A percentile compares a stretch with the other conserved stretches of the same genome.
Evolutionary conservation across 2,888 invertebrate species (phyloP).

Genomic region (Abrostola triplasia): DNA sequence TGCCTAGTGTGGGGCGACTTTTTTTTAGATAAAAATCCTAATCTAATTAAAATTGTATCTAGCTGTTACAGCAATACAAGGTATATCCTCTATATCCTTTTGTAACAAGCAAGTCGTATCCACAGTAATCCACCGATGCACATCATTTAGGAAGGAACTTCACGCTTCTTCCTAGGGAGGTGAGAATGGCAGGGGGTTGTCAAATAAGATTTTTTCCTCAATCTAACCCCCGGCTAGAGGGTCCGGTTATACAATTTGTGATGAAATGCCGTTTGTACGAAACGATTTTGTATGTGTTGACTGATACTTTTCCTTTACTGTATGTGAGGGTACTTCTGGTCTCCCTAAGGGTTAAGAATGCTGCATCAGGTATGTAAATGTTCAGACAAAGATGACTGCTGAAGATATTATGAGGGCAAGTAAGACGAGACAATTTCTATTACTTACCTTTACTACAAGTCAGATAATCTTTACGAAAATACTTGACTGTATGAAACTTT

Average conservation of each 20-base stretch:
- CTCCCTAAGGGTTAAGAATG: constrained; percentile 45
- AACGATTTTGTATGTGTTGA: constrained; percentile 19
- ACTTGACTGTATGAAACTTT: too few species aligned
- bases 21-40: too few species aligned
- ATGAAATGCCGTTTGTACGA: constrained; percentile 53
- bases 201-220: constrained; percentile 88
- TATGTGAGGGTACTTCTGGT: constrained; percentile 11
- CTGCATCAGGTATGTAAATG: constrained; percentile 38
- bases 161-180: constrained; percentile 71
- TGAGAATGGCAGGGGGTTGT: constrained; percentile 79
- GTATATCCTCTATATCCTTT: background rate
- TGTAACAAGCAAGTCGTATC: constrained; percentile 38
- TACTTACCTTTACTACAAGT: too few species aligned
- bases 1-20: too few species aligned
- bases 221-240: constrained; percentile 65
- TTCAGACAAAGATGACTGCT: constrained; percentile 1
- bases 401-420: constrained; percentile 1
- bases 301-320: constrained; percentile 35
- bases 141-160: constrained; percentile 68
- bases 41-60: too few species aligned
- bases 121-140: constrained; percentile 60
- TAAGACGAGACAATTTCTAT: too few species aligned
- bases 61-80: too few species aligned
- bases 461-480: too few species aligned
- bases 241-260: constrained; percentile 81